Base-by-base conservation (phyloP, 2,888 invertebrate species). In the Nomada lathburiana region DNA sequence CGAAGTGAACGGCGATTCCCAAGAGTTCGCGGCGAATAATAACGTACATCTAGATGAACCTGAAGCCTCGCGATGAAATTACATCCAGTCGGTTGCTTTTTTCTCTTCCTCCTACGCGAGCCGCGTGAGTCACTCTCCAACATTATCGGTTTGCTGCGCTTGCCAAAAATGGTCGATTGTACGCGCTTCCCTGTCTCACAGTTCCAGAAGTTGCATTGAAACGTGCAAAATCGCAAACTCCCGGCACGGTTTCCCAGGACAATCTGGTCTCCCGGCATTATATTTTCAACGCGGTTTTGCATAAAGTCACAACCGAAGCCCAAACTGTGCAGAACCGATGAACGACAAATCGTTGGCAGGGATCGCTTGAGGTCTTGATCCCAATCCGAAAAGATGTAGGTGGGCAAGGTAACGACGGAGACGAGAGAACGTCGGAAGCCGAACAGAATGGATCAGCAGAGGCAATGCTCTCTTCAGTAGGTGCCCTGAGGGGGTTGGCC, bases 41-140 rank as follows among this genome's bases (percentile, higher is more conserved):
- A 77, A 80, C 76, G 72, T 74, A 76, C 75, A 75, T 84, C 84
- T 44, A 64, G 82, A 82, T 65, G 84, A 85, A 84, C 84, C 71
- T 74, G 84, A 84, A 65, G 84, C 82, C 72, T 50, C 71, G 23
- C 26, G 84, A 84, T 85, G 85, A 76, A 85, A 85, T 85, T 85
- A 85, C 85, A 85, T 74, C 78, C 82, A 55, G 11, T 50, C 47
- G 74, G 74, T 11, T 64, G 1, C 26, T 76, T 76, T 82, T 84
- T 16, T 16, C 13, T 70, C 69, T 63, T 72, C 57, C 75, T 57
- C 72, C 75, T 73, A 79, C 84, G 83, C 76, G 84, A 77, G 59
- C 83, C 36, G 71, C 74, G 71, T 83, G 80, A 80, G 53, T 84
- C 84, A 83, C 69, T 76, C 83, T 83, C 76, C 53, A 69, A 70